Evolutionary conservation across 2,797 vertebrate species (phyloP).

Genomic region (Muscicapa striata): DNA sequence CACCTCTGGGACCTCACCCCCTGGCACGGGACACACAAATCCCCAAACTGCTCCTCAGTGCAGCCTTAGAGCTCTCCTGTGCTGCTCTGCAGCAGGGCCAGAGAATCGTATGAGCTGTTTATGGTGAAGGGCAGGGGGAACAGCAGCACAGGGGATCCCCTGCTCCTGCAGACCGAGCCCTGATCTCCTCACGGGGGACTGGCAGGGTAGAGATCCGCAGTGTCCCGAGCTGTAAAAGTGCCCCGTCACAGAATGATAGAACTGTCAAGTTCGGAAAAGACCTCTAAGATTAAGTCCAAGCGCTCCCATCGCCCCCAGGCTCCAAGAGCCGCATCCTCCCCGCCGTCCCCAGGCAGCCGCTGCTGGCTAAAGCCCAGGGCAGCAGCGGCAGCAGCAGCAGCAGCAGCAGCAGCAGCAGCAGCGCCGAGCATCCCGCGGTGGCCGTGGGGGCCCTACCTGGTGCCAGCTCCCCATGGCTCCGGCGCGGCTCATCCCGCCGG

Average conservation of each 20-base stretch:
- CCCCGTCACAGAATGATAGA: neutral
- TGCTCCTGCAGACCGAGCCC: neutral
- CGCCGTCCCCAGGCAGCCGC: fast-evolving
- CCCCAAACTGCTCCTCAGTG: fast-evolving
- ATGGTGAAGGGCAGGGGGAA: neutral
- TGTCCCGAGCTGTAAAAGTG: neutral
- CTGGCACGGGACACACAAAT: neutral
- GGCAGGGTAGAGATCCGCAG: neutral
- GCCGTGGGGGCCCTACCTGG: conserved; percentile 13
- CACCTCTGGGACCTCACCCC: neutral
- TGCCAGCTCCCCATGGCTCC: neutral
- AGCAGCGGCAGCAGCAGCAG: neutral
- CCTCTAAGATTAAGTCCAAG: neutral
- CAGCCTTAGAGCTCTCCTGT: neutral
- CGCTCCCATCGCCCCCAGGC: fast-evolving
- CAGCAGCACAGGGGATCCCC: neutral
- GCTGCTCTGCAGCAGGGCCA: neutral
- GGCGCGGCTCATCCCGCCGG: neutral
- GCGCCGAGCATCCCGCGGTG: fast-evolving
- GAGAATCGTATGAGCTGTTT: neutral
- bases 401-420: neutral
- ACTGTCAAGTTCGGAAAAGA: neutral
- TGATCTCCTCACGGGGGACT: neutral
- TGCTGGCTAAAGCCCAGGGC: neutral
- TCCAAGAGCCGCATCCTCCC: neutral